Conservation (phyloP, 2,888 invertebrate species). For the Escarpia spicata region DNA sequence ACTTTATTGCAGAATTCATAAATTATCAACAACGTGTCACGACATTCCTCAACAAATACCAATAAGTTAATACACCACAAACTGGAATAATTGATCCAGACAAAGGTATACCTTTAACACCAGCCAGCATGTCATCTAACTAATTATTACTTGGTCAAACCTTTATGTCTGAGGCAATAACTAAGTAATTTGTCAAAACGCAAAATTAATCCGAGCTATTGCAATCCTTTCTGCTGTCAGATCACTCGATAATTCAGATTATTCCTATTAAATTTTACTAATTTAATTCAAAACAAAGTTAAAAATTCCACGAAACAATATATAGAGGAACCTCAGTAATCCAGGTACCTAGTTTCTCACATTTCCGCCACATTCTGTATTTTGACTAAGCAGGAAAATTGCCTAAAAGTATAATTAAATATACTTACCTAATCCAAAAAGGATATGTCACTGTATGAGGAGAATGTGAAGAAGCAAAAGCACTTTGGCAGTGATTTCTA, state of each 20-base stretch:
- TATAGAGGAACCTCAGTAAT: background rate
- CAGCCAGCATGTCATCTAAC: background rate
- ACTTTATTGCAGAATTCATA: slow-evolving; percentile 4
- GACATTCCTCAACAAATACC: background rate
- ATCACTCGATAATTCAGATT: background rate
- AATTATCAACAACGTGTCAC: background rate
- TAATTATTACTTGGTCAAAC: background rate
- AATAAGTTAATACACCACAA: slow-evolving; percentile 10
- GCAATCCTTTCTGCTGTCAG: background rate
- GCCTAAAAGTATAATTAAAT: too few species aligned
- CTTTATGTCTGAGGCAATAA: background rate
- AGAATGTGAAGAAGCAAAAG: too few species aligned
- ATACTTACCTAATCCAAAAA: too few species aligned
- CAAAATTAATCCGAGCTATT: too few species aligned
- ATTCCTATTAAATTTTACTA: background rate
- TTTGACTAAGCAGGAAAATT: too few species aligned
- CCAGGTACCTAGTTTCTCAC: background rate
- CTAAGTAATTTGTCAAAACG: too few species aligned
- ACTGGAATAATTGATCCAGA: background rate
- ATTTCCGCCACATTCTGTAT: too few species aligned
- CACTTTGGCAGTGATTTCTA: too few species aligned
- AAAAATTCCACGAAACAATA: background rate
- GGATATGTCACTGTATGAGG: too few species aligned
- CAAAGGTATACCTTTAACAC: background rate
- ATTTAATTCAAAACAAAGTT: too few species aligned